These are phyloP conservation scores for Dynastes grantii DNA, from an alignment of 2,888 invertebrate genomes.

Conservation along the genomic window DNA sequence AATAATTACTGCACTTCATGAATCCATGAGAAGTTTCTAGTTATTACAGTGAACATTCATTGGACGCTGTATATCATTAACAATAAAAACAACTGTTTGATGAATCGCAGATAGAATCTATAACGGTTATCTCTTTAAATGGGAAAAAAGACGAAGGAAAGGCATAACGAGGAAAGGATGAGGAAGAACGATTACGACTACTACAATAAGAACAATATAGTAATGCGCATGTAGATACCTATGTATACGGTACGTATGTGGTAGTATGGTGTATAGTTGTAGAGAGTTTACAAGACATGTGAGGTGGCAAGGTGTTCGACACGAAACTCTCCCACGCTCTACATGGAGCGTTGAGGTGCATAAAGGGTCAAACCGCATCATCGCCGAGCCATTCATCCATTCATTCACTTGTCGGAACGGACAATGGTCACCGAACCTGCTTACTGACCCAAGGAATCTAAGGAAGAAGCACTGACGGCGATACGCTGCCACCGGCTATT, in stretches of 20 bases:
- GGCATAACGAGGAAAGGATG: conserved; percentile 25
- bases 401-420: conserved; percentile 57
- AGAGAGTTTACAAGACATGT: conserved; percentile 37
- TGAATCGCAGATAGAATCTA: conserved; percentile 38
- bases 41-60: not conserved
- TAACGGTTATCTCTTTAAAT: conserved; percentile 42
- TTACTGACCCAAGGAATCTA: conserved; percentile 54
- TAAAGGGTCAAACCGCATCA: conserved; percentile 58
- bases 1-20: not conserved
- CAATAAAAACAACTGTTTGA: conserved; percentile 34
- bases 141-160: conserved; percentile 25
- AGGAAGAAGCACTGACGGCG: conserved; percentile 47
- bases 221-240: not conserved
- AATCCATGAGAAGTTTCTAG: conserved; percentile 24
- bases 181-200: conserved; percentile 16
- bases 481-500: conserved; percentile 52
- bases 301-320: conserved; percentile 67
- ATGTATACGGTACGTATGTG: not conserved
- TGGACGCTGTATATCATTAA: not conserved
- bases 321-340: conserved; percentile 73
- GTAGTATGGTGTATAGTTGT: not conserved
- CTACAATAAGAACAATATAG: not conserved
- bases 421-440: conserved; percentile 61
- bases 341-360: conserved; percentile 67
- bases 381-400: conserved; percentile 52